These are phyloP conservation scores for Leuciscus idus DNA, from an alignment of 2,113 vertebrate genomes.

Conservation along the genomic window DNA sequence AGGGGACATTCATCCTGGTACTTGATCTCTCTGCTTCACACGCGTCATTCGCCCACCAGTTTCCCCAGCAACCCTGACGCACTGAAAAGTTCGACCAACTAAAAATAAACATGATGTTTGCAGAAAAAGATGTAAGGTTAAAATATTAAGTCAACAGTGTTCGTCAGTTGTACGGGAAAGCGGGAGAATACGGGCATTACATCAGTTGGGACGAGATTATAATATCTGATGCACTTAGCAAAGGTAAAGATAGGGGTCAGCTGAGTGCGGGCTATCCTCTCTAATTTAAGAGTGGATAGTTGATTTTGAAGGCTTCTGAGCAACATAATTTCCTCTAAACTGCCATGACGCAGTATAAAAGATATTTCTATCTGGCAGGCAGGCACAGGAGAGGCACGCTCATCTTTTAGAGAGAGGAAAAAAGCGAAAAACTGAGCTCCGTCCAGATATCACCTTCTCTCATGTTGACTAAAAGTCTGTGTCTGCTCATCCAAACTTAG, in stretches of 20 bases:
- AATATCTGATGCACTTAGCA: constrained; percentile 23
- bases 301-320: constrained; percentile 44
- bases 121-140: constrained; percentile 64
- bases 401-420: constrained; percentile 33
- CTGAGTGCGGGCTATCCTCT: constrained; percentile 18
- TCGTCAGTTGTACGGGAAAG: constrained; percentile 36
- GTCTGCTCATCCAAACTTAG: background rate
- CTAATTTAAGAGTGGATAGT: constrained; percentile 28
- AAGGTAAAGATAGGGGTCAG: constrained; percentile 18
- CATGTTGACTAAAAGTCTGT: background rate
- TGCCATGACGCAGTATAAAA: constrained; percentile 52
- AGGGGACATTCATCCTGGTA: constrained; percentile 42
- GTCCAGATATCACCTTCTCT: constrained; percentile 25
- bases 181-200: background rate
- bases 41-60: constrained; percentile 68
- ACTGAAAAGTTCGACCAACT: constrained; percentile 71
- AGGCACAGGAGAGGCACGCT: constrained; percentile 32
- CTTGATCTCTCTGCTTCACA: constrained; percentile 62
- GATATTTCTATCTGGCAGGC: constrained; percentile 55
- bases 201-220: constrained; percentile 10
- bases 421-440: constrained; percentile 6
- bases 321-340: constrained; percentile 52
- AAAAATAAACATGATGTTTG: constrained; percentile 75
- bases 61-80: constrained; percentile 74
- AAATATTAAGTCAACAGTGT: constrained; percentile 60